Base-by-base conservation (phyloP, 1,140 invertebrate genomes). In the Helicoverpa zea region DNA sequence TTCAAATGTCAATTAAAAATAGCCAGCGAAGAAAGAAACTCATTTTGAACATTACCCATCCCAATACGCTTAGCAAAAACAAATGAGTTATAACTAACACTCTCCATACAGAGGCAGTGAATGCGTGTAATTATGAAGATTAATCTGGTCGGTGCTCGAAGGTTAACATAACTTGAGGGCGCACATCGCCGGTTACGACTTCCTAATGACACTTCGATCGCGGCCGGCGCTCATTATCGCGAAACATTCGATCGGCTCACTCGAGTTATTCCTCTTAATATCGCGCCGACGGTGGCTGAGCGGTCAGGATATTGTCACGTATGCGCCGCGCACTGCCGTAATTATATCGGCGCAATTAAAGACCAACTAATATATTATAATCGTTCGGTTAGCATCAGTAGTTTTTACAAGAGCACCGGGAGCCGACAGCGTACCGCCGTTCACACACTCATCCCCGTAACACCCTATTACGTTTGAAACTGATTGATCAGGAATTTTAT, bases 361-460 rank as follows among this genome's bases (percentile, higher is more conserved):
- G 87, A 80, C 84, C 89, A 90, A 94, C 93, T 93, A 94, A 94
- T 94, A 94, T 94, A 94, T 94, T 94, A 94, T 94, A 94, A 94
- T 93, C 89, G 93, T 90, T 90, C 88, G 87, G 92, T 94, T 90
- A 92, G 90, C 89, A 90, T 90, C 86, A 87, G 86, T 83, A 52
- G 85, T 94, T 94, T 94, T 94, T 94, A 83, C 90, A 80, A 94
- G 87, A 92, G 92, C 80, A 16, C 52, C 81, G 73, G 77, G 81
- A 83, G 91, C 91, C 91, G 91, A 82, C 86, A 86, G 84, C 86
- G 86, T 84, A 86, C 81, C 88, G 84, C 87, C 85, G 87, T 89
- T 88, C 86, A 75, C 84, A 86, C 83, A 88, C 81, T 72, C 83
- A 73, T 81, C 85, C 73, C 82, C 79, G 85, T 88, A 90, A 91